Conservation (phyloP, 2,797 vertebrate species). For the Tokudaia tokunoshimensis region DNA sequence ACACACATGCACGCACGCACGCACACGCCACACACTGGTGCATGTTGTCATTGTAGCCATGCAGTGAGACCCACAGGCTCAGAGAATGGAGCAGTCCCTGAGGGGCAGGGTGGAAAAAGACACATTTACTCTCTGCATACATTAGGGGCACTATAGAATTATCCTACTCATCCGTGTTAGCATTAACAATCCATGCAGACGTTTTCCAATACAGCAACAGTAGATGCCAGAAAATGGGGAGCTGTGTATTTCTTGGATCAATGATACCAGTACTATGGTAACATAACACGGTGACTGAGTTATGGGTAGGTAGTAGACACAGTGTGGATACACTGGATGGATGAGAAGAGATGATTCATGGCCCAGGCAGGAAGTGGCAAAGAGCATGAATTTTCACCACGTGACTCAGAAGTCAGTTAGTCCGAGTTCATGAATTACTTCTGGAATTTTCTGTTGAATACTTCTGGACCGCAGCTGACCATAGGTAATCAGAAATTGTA, state of each 20-base stretch:
- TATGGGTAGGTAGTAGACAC: neutral
- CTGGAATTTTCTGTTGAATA: slow-evolving; percentile 16
- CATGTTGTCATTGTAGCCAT: neutral
- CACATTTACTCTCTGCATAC: neutral
- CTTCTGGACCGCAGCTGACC: neutral
- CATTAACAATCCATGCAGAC: neutral
- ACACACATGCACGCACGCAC: neutral
- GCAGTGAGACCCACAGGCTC: neutral
- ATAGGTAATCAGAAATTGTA: neutral
- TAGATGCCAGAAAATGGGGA: neutral
- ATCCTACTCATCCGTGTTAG: no score
- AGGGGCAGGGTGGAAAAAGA: neutral
- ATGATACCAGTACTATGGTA: neutral
- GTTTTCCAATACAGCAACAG: neutral
- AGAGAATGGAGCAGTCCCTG: neutral
- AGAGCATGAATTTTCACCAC: neutral
- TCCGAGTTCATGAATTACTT: neutral
- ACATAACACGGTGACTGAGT: neutral
- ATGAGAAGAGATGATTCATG: neutral
- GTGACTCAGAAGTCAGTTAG: neutral
- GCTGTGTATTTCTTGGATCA: neutral
- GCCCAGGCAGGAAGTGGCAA: neutral
- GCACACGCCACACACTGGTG: no score
- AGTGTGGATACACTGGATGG: neutral
- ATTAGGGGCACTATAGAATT: neutral